Conservation (phyloP, 2,113 vertebrate genomes). For the Rutilus rutilus region DNA sequence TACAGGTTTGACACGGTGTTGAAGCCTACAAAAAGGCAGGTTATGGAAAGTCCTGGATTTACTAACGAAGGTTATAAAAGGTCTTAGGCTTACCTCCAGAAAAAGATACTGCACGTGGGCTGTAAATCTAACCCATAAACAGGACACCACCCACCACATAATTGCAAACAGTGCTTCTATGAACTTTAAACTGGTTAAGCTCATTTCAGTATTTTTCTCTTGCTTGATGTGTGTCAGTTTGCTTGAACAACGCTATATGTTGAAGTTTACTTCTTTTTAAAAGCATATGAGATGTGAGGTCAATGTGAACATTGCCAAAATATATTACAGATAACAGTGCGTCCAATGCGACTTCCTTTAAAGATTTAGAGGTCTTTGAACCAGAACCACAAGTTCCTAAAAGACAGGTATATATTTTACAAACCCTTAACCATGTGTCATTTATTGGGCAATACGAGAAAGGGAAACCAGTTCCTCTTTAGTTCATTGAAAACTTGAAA, state of each 20-base stretch:
- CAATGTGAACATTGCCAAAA: not conserved
- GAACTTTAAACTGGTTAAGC: conserved; percentile 42
- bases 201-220: conserved; percentile 23
- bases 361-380: not conserved
- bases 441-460: conserved; percentile 18
- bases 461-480: not conserved
- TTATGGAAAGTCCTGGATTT: conserved; percentile 22
- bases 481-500: conserved; percentile 18
- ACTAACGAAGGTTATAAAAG: conserved; percentile 13
- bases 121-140: conserved; percentile 50
- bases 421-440: conserved; percentile 6
- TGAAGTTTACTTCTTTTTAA: conserved; percentile 8
- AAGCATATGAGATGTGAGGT: conserved; percentile 4
- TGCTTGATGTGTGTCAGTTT: conserved; percentile 32
- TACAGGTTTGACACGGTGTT: not conserved
- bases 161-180: conserved; percentile 51
- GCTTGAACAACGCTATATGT: conserved; percentile 23
- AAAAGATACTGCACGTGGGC: conserved; percentile 34
- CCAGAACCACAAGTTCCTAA: not conserved
- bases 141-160: conserved; percentile 41
- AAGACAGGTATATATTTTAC: conserved; percentile 14
- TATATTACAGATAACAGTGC: conserved; percentile 8
- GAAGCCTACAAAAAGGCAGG: not conserved
- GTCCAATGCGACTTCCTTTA: not conserved
- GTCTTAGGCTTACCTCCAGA: conserved; percentile 37